Conservation (phyloP, 2,888 invertebrate species). For the Lingula anatina region DNA sequence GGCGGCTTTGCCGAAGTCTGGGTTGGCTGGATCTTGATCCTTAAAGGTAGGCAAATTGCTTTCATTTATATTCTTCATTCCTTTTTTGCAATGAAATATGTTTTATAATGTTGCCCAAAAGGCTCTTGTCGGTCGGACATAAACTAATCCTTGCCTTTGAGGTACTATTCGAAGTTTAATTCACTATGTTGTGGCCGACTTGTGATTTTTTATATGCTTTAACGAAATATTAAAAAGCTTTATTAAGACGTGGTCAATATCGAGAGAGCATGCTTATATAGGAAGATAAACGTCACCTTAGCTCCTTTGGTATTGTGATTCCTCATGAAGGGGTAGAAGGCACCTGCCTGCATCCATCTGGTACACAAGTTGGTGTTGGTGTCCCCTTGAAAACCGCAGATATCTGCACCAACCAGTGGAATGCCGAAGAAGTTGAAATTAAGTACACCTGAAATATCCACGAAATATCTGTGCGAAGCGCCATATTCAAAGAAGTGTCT, state of each 20-base stretch:
- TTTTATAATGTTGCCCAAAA: too few species aligned
- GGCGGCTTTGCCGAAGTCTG: slow-evolving; percentile 66
- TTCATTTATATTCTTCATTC: neutral
- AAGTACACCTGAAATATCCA: slow-evolving; percentile 59
- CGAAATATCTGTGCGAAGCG: neutral
- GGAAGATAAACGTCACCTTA: too few species aligned
- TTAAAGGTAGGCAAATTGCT: slow-evolving; percentile 7
- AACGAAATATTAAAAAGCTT: too few species aligned
- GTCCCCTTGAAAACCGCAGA: slow-evolving; percentile 43
- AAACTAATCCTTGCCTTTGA: too few species aligned
- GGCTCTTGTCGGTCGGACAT: too few species aligned
- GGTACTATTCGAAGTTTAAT: too few species aligned
- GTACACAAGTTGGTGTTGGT: slow-evolving; percentile 46
- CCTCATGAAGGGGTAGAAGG: slow-evolving; percentile 51
- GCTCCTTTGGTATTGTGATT: slow-evolving; percentile 36
- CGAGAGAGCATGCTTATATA: too few species aligned
- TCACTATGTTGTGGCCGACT: neutral
- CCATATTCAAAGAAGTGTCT: too few species aligned
- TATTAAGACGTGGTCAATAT: too few species aligned
- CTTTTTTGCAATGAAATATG: too few species aligned
- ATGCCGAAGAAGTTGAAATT: slow-evolving; percentile 57
- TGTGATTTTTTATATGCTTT: neutral
- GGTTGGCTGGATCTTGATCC: slow-evolving; percentile 79
- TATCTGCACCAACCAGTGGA: slow-evolving; percentile 48
- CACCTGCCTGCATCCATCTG: slow-evolving; percentile 49